Conservation (phyloP, 2,113 vertebrate species). For the Lampris incognitus region DNA sequence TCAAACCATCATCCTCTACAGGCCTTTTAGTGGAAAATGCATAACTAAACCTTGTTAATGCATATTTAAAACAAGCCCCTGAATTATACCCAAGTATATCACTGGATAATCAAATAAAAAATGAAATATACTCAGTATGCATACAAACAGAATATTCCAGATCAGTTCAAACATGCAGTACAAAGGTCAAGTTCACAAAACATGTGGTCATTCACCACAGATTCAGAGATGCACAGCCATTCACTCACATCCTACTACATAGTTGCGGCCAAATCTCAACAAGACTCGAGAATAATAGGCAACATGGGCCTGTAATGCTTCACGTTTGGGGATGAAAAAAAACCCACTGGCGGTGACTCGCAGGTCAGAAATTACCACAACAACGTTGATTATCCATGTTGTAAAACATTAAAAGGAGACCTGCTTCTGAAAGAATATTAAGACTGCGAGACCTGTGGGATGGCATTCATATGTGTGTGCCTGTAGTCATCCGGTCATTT, state of each 20-base stretch:
- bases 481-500: neutral
- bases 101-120: constrained; percentile 1
- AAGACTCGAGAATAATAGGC: too few species aligned
- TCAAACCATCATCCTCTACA: neutral
- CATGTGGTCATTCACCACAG: neutral
- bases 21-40: neutral
- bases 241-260: too few species aligned
- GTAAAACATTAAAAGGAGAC: too few species aligned
- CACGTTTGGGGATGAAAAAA: too few species aligned
- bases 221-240: constrained; percentile 1
- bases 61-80: neutral
- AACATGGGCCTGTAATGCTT: too few species aligned
- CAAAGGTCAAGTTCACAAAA: too few species aligned
- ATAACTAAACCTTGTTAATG: neutral
- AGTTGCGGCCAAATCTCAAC: too few species aligned
- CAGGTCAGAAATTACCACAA: too few species aligned
- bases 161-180: too few species aligned
- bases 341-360: too few species aligned
- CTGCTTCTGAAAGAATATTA: neutral
- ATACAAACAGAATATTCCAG: too few species aligned
- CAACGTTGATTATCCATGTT: too few species aligned
- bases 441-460: neutral
- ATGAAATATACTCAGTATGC: neutral
- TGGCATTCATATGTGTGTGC: constrained; percentile 1
- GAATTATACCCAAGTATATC: constrained; percentile 1